Evolutionary conservation across 1,140 invertebrate species (phyloP).

Genomic region (Philaenus spumarius): DNA sequence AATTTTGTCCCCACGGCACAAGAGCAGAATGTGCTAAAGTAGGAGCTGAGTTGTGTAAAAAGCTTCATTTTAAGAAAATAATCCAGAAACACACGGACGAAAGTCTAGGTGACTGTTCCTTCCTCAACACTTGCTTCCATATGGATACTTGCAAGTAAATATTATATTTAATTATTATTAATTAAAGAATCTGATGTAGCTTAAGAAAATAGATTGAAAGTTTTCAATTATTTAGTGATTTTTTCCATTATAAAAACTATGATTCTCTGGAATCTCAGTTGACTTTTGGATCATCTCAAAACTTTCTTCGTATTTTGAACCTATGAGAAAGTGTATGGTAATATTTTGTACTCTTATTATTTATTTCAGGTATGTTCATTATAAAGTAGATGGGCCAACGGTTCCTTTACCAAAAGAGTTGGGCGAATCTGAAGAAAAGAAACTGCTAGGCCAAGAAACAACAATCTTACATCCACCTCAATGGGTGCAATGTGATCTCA

Average conservation of each 20-base stretch:
- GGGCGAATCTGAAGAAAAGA: conserved; percentile 1
- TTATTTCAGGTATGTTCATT: conserved; percentile 78
- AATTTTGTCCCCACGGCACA: conserved; percentile 95
- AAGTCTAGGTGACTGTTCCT: conserved; percentile 92
- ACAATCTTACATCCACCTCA: conserved; percentile 78
- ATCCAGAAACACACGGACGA: conserved; percentile 96
- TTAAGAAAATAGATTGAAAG: background rate
- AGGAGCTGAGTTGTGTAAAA: conserved; percentile 62
- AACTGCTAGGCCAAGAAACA: conserved; percentile 39
- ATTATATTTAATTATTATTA: no score
- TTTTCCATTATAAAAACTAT: background rate
- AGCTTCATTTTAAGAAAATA: conserved; percentile 96
- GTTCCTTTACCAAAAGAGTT: conserved; percentile 30
- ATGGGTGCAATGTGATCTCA: conserved; percentile 95
- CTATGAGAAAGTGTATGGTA: no score
- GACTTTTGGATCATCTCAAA: no score
- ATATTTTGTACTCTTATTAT: no score
- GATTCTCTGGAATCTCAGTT: no score
- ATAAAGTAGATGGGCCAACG: conserved; percentile 72
- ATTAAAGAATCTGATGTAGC: no score
- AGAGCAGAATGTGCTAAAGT: conserved; percentile 77
- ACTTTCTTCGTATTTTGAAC: no score
- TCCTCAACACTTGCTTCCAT: conserved; percentile 97
- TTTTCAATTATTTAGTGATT: background rate
- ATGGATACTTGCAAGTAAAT: conserved; percentile 95